These are phyloP conservation scores for Vireo altiloquus DNA, from an alignment of 2,113 vertebrate species.

Conservation along the genomic window DNA sequence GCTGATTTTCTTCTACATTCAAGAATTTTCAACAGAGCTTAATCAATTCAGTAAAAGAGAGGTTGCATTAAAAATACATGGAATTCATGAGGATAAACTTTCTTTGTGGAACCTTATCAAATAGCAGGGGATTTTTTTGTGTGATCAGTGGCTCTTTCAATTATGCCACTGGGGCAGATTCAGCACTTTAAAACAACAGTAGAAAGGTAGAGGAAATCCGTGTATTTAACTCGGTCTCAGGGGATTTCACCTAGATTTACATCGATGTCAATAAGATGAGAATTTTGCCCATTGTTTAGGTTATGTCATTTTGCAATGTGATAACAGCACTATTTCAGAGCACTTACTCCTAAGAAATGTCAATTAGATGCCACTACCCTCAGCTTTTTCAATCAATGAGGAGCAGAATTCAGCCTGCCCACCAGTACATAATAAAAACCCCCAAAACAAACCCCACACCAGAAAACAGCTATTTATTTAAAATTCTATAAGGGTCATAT, in stretches of 20 bases:
- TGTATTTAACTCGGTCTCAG: not conserved
- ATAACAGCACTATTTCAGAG: not conserved
- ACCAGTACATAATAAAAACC: not conserved
- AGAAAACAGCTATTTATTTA: not conserved
- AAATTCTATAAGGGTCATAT: not conserved
- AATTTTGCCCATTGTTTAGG: not conserved
- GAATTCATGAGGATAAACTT: not conserved
- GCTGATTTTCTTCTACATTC: not conserved
- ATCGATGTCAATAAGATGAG: not conserved
- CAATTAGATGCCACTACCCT: not conserved
- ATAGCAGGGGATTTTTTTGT: not conserved
- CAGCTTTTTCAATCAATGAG: not conserved
- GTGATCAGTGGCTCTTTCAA: slow-evolving; percentile 1
- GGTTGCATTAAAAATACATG: not conserved
- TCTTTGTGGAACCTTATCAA: slow-evolving; percentile 16
- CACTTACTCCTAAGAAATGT: not conserved
- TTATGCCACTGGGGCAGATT: not conserved
- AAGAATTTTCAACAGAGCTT: slow-evolving; percentile 38
- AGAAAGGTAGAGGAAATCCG: not conserved
- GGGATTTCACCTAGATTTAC: not conserved
- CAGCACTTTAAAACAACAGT: not conserved
- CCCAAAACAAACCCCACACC: fast-evolving
- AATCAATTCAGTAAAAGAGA: slow-evolving; percentile 14
- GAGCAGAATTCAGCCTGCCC: not conserved
- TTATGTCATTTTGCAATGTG: not conserved